Percentiles rank a stretch among this genome's conserved stretches.
Conservation (phyloP, 2,113 vertebrate genomes). For the Brachyhypopomus occidentalis region DNA sequence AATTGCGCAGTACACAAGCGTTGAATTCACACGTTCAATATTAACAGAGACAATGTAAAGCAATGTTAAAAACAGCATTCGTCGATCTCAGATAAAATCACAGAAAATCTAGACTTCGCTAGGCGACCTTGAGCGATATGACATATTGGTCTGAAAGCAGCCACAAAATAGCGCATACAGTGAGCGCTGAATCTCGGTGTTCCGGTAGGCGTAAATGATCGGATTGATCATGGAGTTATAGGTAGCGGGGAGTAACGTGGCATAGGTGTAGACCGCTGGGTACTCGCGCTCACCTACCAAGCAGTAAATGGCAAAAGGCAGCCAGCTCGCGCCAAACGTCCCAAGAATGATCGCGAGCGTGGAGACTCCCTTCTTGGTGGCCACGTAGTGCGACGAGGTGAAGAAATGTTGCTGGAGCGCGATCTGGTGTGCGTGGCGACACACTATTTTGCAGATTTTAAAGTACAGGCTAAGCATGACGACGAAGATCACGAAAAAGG, state of each 20-base stretch:
- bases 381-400: constrained; percentile 87
- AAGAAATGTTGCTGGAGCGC: constrained; percentile 98
- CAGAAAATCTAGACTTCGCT: constrained; percentile 84
- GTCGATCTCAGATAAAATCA: not conserved
- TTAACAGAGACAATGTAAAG: constrained; percentile 15
- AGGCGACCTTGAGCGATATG: constrained; percentile 91
- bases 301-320: constrained; percentile 96
- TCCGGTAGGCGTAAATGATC: constrained; percentile 98
- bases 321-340: constrained; percentile 95
- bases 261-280: constrained; percentile 91
- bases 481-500: constrained; percentile 90
- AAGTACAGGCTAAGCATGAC: constrained; percentile 94
- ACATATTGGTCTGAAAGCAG: constrained; percentile 87
- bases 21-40: constrained; percentile 57
- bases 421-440: constrained; percentile 95
- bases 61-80: not conserved
- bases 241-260: constrained; percentile 92
- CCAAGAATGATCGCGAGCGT: constrained; percentile 94
- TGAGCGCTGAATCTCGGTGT: constrained; percentile 93
- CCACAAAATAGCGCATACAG: constrained; percentile 92
- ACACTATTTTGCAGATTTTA: constrained; percentile 96
- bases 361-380: constrained; percentile 93
- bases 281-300: constrained; percentile 87
- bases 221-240: constrained; percentile 99
- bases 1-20: constrained; percentile 72